These are phyloP conservation scores for Ophiodon elongatus DNA, from an alignment of 2,113 vertebrate genomes.

Conservation along the genomic window DNA sequence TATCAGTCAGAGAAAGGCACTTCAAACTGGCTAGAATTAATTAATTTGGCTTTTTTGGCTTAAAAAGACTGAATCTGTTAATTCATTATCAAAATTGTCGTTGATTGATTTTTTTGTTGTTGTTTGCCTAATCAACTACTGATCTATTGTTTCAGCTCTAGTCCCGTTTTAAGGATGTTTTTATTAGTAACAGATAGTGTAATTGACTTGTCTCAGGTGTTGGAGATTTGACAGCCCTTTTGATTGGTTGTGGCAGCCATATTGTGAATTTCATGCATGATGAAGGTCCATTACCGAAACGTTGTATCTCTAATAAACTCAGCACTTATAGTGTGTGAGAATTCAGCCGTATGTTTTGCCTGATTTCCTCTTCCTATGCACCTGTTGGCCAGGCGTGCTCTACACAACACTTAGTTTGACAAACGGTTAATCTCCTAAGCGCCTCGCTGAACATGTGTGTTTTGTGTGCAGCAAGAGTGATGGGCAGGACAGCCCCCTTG, in stretches of 20 bases:
- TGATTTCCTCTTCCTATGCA: neutral
- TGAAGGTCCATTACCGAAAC: neutral
- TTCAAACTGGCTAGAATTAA: neutral
- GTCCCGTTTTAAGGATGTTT: neutral
- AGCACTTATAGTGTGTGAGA: neutral
- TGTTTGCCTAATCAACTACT: neutral
- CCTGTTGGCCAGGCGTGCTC: neutral
- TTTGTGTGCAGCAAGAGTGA: conserved; percentile 80
- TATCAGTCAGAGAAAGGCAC: neutral
- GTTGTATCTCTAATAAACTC: neutral
- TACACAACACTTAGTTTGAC: neutral
- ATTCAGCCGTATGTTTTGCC: neutral
- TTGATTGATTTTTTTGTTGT: neutral
- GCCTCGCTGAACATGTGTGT: neutral
- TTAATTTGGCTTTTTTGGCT: neutral
- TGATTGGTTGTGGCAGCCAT: neutral
- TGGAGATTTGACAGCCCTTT: neutral
- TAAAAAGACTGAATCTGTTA: neutral
- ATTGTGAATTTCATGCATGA: neutral
- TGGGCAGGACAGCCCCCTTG: conserved; percentile 82
- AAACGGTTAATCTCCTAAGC: neutral
- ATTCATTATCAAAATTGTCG: neutral
- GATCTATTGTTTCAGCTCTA: neutral
- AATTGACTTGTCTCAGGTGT: too few species aligned
- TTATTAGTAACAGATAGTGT: neutral